These are phyloP conservation scores for Tachuris rubrigastra DNA, from an alignment of 2,113 vertebrate species.

Conservation along the genomic window DNA sequence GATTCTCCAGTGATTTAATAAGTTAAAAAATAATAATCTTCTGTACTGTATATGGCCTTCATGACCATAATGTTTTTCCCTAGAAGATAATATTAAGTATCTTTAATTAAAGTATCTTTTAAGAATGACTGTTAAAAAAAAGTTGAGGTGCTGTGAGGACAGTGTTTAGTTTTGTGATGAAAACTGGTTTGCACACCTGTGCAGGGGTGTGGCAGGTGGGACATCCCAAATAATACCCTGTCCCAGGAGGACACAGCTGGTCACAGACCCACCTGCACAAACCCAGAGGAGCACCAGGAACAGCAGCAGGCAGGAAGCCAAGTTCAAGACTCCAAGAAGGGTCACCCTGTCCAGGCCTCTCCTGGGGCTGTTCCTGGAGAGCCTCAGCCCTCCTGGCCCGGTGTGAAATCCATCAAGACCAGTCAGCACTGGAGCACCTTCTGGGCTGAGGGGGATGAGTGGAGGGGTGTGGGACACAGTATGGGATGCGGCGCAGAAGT, in stretches of 20 bases:
- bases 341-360: not conserved
- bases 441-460: rapidly evolving
- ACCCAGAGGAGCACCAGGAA: not conserved
- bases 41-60: not conserved
- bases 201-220: not conserved
- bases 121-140: not conserved
- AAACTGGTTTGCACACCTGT: not conserved
- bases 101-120: not conserved
- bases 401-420: not conserved
- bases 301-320: not conserved
- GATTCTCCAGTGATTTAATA: not conserved
- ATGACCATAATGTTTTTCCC: not conserved
- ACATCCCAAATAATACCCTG: not conserved
- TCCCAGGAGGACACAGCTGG: not conserved
- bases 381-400: not conserved
- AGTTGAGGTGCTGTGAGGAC: not conserved
- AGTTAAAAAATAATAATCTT: not conserved
- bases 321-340: not conserved
- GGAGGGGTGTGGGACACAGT: not conserved
- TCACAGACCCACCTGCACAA: not conserved
- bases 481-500: not conserved
- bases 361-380: not conserved
- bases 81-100: not conserved
- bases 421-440: not conserved
- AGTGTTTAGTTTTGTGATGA: not conserved